These are phyloP conservation scores for Melanotaenia trifasciata DNA, from an alignment of 2,797 vertebrate genomes.

Conservation along the genomic window DNA sequence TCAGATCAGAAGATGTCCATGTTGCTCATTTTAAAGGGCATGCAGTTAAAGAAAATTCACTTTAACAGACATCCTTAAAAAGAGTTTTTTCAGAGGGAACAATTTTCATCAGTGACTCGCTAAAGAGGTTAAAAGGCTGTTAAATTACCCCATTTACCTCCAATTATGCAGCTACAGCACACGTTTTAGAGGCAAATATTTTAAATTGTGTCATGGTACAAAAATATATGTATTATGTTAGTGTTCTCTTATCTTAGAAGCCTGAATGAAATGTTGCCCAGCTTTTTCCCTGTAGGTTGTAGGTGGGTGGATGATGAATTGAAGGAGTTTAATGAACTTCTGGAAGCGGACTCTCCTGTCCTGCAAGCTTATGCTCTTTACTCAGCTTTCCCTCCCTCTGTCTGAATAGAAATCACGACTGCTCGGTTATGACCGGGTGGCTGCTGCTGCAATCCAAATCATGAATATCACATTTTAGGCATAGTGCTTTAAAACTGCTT, in stretches of 20 bases:
- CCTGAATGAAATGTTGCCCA: slow-evolving; percentile 9
- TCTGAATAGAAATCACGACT: slow-evolving; percentile 71
- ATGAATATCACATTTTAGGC: slow-evolving; percentile 83
- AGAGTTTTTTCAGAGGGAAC: too few species aligned
- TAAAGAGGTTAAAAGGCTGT: neutral
- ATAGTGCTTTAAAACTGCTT: slow-evolving; percentile 83
- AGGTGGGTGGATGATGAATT: slow-evolving; percentile 27
- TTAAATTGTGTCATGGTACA: neutral
- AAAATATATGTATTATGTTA: slow-evolving; percentile 2
- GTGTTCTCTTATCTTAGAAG: slow-evolving; percentile 6
- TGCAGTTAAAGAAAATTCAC: too few species aligned
- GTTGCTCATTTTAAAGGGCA: too few species aligned
- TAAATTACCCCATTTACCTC: neutral
- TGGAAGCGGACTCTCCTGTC: slow-evolving; percentile 27
- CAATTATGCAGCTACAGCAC: neutral
- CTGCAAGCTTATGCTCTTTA: slow-evolving; percentile 23
- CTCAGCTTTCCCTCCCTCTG: slow-evolving; percentile 20
- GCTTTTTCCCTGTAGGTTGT: neutral
- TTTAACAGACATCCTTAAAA: too few species aligned
- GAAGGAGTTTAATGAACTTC: slow-evolving; percentile 23
- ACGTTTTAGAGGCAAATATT: neutral
- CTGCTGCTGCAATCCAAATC: slow-evolving; percentile 77
- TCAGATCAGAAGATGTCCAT: too few species aligned
- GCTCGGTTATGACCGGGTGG: slow-evolving; percentile 72
- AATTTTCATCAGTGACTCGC: neutral